Evolutionary conservation across 2,797 vertebrate genomes (phyloP), one percentile per base, ranked within the genome.

Genomic region (Sebastes paucispinis): DNA sequence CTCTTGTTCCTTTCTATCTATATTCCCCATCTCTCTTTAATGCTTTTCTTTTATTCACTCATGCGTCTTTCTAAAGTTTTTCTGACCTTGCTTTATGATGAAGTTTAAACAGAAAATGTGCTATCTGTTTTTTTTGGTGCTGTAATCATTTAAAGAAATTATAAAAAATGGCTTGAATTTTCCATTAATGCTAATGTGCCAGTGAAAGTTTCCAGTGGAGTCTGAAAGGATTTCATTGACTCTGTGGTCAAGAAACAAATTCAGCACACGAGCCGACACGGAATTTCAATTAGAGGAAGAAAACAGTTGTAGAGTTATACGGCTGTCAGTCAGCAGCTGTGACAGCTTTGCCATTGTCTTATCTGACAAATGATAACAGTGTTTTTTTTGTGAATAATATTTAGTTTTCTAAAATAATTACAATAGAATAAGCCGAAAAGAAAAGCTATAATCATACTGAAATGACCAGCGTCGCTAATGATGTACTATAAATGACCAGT

Each of bases 221-320:
- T 70, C 59, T 58, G 75, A 65, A 64, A 77, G 60, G 34, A 84
- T 29, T 70, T 43, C 9, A 43, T 70, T 73, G 69, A 79, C 75
- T 6, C 75, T 6, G 10, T 12, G 73, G 76, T 77, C 80, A 39
- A 22, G 68, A 79, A 80, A 39, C 59, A 50, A 78, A 79, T 74
- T 80, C 43, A 4, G 60, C 60, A 4, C 77, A 72, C 29, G 13
- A 59, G 32, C 64, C 14, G 36, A 86, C 22, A 29, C 71, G 75
- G 74, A 63, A 69, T 84, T 74, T 86, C 79, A 86, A 86, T 86
- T 86, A 86, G 34, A 81, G 77, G 18, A 13, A 76, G 77, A 74
- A 77, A 77, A 47, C 8, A 22, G 62, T 60, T 32, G 3, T 70
- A 57, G 31, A 80, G 66, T 68, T 73, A 69, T 27, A 57, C 34